Conservation (phyloP, 2,797 vertebrate species). For the Prionace glauca region DNA sequence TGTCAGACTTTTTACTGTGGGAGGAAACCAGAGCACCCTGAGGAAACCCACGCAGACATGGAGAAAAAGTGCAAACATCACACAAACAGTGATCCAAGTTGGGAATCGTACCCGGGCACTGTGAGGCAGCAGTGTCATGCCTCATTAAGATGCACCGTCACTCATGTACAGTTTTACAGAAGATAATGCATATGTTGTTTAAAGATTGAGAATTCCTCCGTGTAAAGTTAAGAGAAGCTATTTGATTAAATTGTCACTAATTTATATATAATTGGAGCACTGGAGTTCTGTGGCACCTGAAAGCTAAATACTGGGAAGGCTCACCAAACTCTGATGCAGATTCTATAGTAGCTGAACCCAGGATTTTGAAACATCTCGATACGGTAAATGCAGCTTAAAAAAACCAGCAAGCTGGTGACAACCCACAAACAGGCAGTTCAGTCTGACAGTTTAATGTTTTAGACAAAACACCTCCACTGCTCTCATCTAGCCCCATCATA, state of each 20-base stretch:
- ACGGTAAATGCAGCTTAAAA: neutral
- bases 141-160: neutral
- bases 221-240: neutral
- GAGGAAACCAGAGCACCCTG: no score
- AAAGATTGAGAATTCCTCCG: neutral
- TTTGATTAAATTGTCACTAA: neutral
- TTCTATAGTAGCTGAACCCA: neutral
- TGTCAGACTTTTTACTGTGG: no score
- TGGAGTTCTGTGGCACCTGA: neutral
- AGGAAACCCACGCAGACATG: no score
- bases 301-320: neutral
- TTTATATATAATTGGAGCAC: neutral
- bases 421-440: neutral
- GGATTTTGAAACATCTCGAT: neutral
- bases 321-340: neutral
- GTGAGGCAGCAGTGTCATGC: neutral
- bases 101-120: no score
- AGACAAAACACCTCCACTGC: neutral
- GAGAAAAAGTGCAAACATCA: no score
- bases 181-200: neutral
- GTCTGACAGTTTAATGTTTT: neutral
- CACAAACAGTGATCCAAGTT: no score
- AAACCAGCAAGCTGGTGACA: neutral
- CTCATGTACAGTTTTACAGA: neutral
- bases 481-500: neutral